Percentiles rank a stretch among this genome's conserved stretches.
Evolutionary conservation across 2,888 invertebrate species (phyloP).

Genomic region (Busseola fusca): DNA sequence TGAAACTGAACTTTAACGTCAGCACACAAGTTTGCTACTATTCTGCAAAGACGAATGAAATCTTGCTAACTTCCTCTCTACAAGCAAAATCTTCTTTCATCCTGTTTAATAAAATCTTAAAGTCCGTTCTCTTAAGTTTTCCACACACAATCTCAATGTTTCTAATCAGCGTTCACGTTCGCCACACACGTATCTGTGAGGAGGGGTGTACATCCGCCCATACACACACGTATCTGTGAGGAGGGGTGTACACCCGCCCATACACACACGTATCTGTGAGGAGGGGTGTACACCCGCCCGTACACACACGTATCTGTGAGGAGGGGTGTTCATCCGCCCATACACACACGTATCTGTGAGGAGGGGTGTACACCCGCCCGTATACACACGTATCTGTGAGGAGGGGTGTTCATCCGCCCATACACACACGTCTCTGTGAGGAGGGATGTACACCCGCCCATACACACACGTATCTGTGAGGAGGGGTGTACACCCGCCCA

Average conservation of each 20-base stretch:
- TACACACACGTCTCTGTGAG: too few relatives aligned
- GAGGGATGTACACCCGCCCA: too few relatives aligned
- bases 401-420: too few relatives aligned
- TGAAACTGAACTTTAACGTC: constrained; percentile 26
- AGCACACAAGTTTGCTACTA: constrained; percentile 1
- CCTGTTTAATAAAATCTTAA: constrained; percentile 49
- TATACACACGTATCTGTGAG: too few relatives aligned
- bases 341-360: too few relatives aligned
- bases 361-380: constrained; percentile 12
- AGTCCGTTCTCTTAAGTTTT: constrained; percentile 44
- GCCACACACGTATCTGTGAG: constrained; percentile 43
- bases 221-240: constrained; percentile 44
- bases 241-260: too few relatives aligned
- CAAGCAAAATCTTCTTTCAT: constrained; percentile 30
- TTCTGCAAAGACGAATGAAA: constrained; percentile 32
- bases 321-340: too few relatives aligned
- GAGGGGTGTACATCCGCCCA: too few relatives aligned
- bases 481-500: too few relatives aligned
- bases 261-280: constrained; percentile 44
- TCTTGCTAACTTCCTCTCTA: constrained; percentile 19
- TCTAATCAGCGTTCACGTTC: constrained; percentile 43
- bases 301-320: constrained; percentile 44
- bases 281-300: too few relatives aligned
- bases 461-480: too few relatives aligned
- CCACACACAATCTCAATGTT: constrained; percentile 46